Base-by-base conservation (phyloP, 2,797 vertebrate genomes). In the Epinephelus malabaricus region DNA sequence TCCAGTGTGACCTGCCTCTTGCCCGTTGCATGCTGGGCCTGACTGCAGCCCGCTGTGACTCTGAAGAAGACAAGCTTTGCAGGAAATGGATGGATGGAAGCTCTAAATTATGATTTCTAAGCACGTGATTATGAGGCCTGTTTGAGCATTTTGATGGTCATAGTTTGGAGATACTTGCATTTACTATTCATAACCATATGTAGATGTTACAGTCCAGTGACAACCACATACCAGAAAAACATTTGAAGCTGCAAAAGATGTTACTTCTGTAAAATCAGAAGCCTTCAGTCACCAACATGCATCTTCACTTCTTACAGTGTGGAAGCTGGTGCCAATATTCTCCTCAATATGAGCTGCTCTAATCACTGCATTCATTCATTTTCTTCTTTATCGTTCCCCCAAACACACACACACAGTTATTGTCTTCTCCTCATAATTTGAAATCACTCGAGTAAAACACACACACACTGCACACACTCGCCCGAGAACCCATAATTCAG, bases 351-450 rank as follows among this genome's bases (percentile, higher is more conserved):
- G 60, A 85, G 69, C 65, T 1, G 7, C 67, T 76, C 34, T 86
- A 88, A 90, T 91, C 89, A 77, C 79, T 64, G 78, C 71, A 50
- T 84, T 84, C 75, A 79, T 83, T 85, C 76, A 84, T 86, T 84
- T 73, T 77, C 55, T 71, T 77, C 60, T 78, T 82, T 74, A 86
- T 89, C 73, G 13, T 74, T 59, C 69, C 34, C 77, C 66, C 73
- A 86, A 78, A 88, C 85, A 90, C 76, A 79, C 73, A 69, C 56
- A 79, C 73, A 69, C 56, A 64, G 73, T 79, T 86, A 86, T 89
- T 88, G 85, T 88, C 88, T 83, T 69, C 81, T 78, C 70, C 82
- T 82, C 86, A 73, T 91, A 83, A 92, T 88, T 92, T 90, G 73
- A 90, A 89, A 86, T 75, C 83, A 54, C 83, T 90, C 10, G 58